Percentiles rank a stretch among this genome's conserved stretches.
Conservation (phyloP, 2,888 invertebrate genomes). For the Ceriagrion tenellum region DNA sequence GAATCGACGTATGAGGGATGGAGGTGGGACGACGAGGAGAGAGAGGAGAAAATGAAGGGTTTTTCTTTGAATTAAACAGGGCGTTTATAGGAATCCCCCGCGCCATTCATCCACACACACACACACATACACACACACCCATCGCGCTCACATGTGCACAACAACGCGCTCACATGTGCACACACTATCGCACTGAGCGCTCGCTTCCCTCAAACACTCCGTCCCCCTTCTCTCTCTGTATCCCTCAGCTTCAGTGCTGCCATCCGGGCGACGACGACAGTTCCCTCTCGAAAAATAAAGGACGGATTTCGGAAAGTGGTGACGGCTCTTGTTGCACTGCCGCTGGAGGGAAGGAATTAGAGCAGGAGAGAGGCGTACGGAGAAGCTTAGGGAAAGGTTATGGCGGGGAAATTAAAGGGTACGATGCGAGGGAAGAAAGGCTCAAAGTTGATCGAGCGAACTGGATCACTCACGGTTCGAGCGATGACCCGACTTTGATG, state of each 20-base stretch:
- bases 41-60: neutral
- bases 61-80: neutral
- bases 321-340: neutral
- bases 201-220: too few species aligned
- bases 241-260: neutral
- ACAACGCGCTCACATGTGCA: too few species aligned
- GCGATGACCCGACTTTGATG: too few species aligned
- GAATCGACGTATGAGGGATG: too few species aligned
- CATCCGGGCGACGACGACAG: neutral
- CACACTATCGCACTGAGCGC: neutral
- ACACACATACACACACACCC: neutral
- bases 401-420: too few species aligned
- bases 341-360: neutral
- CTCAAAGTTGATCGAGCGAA: neutral
- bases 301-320: neutral
- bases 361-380: neutral
- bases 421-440: neutral
- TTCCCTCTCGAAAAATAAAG: neutral
- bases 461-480: too few species aligned
- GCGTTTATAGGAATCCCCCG: neutral
- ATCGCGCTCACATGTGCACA: too few species aligned
- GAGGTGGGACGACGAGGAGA: neutral
- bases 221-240: neutral
- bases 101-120: neutral
- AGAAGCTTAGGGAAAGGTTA: too few species aligned